Conservation (phyloP, 2,113 vertebrate species). For the Castor canadensis region DNA sequence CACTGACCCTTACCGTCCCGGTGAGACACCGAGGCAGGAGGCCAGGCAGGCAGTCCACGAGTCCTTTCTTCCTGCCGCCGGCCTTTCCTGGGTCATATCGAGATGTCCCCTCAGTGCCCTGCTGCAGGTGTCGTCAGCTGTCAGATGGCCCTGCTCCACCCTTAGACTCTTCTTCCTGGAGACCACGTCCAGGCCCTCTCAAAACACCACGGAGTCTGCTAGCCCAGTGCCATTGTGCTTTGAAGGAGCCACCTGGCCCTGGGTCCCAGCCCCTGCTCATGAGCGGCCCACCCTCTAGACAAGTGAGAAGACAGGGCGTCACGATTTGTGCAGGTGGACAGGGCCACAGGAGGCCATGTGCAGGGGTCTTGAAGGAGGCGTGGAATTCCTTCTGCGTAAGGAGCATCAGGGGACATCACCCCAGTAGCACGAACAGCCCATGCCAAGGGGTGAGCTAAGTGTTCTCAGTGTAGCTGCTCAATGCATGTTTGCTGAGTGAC, state of each 20-base stretch:
- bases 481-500: neutral
- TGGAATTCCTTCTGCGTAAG: neutral
- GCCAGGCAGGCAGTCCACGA: fast-evolving
- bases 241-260: neutral
- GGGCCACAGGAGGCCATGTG: neutral
- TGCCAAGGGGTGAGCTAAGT: neutral
- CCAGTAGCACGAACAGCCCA: neutral
- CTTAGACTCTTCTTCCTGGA: neutral
- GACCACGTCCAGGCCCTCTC: neutral
- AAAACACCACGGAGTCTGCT: neutral
- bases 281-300: neutral
- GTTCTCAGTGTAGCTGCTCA: neutral
- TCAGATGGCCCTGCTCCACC: neutral
- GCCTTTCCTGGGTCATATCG: fast-evolving
- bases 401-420: neutral
- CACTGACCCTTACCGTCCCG: neutral
- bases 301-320: neutral
- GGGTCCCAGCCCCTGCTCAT: neutral
- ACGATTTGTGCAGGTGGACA: neutral
- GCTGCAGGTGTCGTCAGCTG: fast-evolving
- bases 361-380: neutral
- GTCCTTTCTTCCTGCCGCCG: fast-evolving
- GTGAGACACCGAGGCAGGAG: neutral
- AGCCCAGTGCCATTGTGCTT: neutral
- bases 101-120: neutral